These are phyloP conservation scores for Arctopsyche grandis DNA, from an alignment of 1,140 invertebrate genomes.

Conservation along the genomic window DNA sequence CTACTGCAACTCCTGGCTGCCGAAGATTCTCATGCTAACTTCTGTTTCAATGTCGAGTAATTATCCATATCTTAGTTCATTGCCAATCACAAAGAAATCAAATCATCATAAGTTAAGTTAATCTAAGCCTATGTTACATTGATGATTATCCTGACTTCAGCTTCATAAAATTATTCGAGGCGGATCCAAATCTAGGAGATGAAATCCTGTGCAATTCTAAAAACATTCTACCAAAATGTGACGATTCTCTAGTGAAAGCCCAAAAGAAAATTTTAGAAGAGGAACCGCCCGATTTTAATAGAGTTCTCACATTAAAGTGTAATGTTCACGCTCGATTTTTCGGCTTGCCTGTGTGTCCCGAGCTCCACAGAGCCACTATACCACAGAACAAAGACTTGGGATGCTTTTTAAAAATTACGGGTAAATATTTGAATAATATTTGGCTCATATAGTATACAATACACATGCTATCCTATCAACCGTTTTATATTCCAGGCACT, in stretches of 20 bases:
- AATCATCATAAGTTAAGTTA: neutral
- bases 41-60: neutral
- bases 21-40: neutral
- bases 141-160: slow-evolving; percentile 54
- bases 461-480: slow-evolving; percentile 3
- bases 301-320: slow-evolving; percentile 67
- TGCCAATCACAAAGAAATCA: no score
- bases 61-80: neutral
- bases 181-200: slow-evolving; percentile 63
- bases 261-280: slow-evolving; percentile 68
- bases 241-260: slow-evolving; percentile 70
- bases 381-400: slow-evolving; percentile 75
- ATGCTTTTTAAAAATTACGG: slow-evolving; percentile 72
- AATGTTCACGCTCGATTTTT: slow-evolving; percentile 74
- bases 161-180: slow-evolving; percentile 65
- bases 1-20: neutral
- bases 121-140: neutral
- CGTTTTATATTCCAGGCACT: slow-evolving; percentile 67
- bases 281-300: slow-evolving; percentile 58
- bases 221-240: slow-evolving; percentile 67
- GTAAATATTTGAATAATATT: slow-evolving; percentile 58
- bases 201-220: slow-evolving; percentile 62
- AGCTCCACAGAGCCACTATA: slow-evolving; percentile 69
- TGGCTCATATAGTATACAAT: slow-evolving; percentile 27
- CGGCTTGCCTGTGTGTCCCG: slow-evolving; percentile 69